Conservation (phyloP, 1,140 invertebrate species). For the Ectropis grisescens region DNA sequence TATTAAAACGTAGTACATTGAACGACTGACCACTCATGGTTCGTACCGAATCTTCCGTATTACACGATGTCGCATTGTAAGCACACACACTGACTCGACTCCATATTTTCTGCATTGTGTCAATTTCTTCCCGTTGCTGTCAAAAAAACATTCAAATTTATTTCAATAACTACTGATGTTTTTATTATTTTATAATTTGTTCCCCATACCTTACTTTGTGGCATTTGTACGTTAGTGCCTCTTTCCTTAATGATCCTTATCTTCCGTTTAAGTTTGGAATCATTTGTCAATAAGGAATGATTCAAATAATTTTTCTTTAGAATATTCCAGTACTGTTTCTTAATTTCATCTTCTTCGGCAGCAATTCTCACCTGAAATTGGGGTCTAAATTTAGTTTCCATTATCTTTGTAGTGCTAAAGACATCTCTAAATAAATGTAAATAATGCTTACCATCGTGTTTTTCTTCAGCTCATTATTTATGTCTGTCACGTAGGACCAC, state of each 20-base stretch:
- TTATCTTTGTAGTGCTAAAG: too few species aligned
- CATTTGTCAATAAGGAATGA: constrained; percentile 18
- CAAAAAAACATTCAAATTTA: constrained; percentile 11
- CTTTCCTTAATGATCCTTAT: constrained; percentile 50
- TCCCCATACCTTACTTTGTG: constrained; percentile 56
- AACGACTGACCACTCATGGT: constrained; percentile 46
- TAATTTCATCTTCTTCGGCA: constrained; percentile 57
- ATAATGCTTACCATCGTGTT: constrained; percentile 45
- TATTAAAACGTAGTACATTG: constrained; percentile 5
- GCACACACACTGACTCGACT: constrained; percentile 45
- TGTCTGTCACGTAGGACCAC: constrained; percentile 56
- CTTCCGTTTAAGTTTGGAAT: constrained; percentile 40
- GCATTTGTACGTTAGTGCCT: constrained; percentile 54
- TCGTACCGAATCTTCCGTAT: constrained; percentile 29
- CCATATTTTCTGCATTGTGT: constrained; percentile 57
- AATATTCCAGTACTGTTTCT: constrained; percentile 54
- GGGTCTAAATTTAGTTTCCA: too few species aligned
- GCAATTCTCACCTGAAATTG: constrained; percentile 41
- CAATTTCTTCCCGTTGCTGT: constrained; percentile 56
- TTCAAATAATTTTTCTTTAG: constrained; percentile 51
- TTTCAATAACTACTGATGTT: constrained; percentile 1
- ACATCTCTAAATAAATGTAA: too few species aligned
- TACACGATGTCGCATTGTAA: constrained; percentile 36
- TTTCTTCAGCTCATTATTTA: constrained; percentile 46
- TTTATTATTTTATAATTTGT: not conserved